Conservation (phyloP, 2,113 vertebrate species). For the Phyllopteryx taeniolatus region DNA sequence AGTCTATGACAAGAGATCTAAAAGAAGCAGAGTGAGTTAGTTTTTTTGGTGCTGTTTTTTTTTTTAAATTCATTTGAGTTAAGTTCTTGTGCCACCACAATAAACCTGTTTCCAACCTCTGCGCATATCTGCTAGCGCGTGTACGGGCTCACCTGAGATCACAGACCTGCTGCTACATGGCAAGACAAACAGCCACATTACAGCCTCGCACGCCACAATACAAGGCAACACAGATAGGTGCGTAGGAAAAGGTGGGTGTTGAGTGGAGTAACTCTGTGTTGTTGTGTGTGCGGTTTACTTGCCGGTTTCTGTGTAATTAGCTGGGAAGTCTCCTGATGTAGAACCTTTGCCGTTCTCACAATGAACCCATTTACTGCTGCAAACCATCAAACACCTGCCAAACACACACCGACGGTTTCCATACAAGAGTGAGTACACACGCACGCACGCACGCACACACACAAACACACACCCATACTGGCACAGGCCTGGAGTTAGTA, state of each 20-base stretch:
- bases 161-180: slow-evolving; percentile 51
- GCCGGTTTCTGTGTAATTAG: slow-evolving; percentile 66
- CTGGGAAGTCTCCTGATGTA: slow-evolving; percentile 66
- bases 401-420: slow-evolving; percentile 25
- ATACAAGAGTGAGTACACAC: slow-evolving; percentile 16
- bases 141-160: slow-evolving; percentile 54
- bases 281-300: slow-evolving; percentile 39
- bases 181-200: slow-evolving; percentile 62
- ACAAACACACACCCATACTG: slow-evolving; percentile 34
- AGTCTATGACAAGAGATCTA: neutral
- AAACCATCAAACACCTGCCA: slow-evolving; percentile 67
- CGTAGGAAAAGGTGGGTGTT: neutral
- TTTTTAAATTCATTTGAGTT: slow-evolving; percentile 17
- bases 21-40: neutral
- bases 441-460: slow-evolving; percentile 29
- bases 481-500: slow-evolving; percentile 26
- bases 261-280: slow-evolving; percentile 14
- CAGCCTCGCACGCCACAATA: slow-evolving; percentile 38
- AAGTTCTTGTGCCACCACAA: slow-evolving; percentile 33
- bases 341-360: slow-evolving; percentile 71
- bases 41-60: neutral
- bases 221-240: slow-evolving; percentile 32
- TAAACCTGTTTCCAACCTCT: slow-evolving; percentile 55
- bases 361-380: slow-evolving; percentile 71
- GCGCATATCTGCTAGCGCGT: slow-evolving; percentile 41